Evolutionary conservation across 2,797 vertebrate genomes (phyloP).

Genomic region (Amniataba percoides): DNA sequence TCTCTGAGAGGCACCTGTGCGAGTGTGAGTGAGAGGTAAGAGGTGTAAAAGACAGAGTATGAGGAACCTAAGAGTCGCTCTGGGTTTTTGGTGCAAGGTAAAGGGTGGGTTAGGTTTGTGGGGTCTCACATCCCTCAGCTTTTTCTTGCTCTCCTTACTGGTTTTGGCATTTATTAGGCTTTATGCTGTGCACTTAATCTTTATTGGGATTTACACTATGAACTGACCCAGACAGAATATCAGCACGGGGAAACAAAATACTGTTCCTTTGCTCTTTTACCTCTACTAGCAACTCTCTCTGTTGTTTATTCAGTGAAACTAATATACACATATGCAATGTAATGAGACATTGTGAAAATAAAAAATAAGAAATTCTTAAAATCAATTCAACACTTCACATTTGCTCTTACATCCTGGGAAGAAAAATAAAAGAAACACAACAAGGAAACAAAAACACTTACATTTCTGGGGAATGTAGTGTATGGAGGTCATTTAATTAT

Average conservation of each 20-base stretch:
- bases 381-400: background rate
- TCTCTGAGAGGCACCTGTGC: slow-evolving; percentile 67
- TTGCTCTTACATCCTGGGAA: background rate
- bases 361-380: background rate
- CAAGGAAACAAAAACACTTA: slow-evolving; percentile 5
- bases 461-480: background rate
- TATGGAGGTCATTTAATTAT: slow-evolving; percentile 10
- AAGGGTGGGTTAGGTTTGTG: slow-evolving; percentile 68
- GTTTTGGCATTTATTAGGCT: slow-evolving; percentile 83
- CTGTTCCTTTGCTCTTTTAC: slow-evolving; percentile 36
- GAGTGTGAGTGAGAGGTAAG: slow-evolving; percentile 66
- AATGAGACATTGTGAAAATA: slow-evolving; percentile 21
- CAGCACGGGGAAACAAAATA: slow-evolving; percentile 52
- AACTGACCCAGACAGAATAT: slow-evolving; percentile 61
- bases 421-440: background rate
- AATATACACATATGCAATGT: background rate
- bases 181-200: slow-evolving; percentile 73
- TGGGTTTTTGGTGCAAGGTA: slow-evolving; percentile 59
- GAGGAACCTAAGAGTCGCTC: slow-evolving; percentile 50
- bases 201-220: slow-evolving; percentile 72
- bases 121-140: slow-evolving; percentile 58
- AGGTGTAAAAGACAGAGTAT: slow-evolving; percentile 46
- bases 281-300: slow-evolving; percentile 15
- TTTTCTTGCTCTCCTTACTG: slow-evolving; percentile 68
- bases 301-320: slow-evolving; percentile 43